phyloP scores from a whole-genome alignment of 2,888 invertebrate species.

The Oxycera nigricornis region DNA sequence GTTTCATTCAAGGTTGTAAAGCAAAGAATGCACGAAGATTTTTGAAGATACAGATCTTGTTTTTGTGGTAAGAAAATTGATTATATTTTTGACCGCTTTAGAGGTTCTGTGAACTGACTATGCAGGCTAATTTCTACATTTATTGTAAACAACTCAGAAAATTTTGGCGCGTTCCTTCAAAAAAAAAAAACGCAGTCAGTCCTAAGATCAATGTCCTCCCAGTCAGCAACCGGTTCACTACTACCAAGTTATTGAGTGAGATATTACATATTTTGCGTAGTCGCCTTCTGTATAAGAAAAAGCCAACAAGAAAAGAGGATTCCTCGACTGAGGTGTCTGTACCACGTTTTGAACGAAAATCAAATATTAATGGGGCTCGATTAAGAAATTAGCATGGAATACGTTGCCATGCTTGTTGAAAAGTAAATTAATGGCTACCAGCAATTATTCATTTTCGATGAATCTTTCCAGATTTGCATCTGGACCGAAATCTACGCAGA shows the following conservation, averaged over 20 bases:
- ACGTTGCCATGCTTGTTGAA: not conserved
- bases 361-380: not conserved
- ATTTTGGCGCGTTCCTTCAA: not conserved
- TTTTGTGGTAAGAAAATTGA: too few species aligned
- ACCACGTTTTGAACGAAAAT: not conserved
- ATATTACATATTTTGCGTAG: slow-evolving; percentile 4
- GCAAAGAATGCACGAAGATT: too few species aligned
- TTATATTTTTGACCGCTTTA: too few species aligned
- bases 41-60: too few species aligned
- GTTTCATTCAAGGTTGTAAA: too few species aligned
- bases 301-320: too few species aligned
- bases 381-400: not conserved
- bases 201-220: not conserved
- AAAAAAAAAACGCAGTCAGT: not conserved
- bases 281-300: not conserved
- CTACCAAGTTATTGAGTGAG: not conserved
- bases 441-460: not conserved
- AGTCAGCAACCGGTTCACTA: not conserved
- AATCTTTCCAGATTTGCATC: slow-evolving; percentile 1
- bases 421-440: not conserved
- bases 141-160: not conserved
- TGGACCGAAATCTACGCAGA: not conserved
- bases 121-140: too few species aligned
- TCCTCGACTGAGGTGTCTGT: too few species aligned
- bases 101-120: too few species aligned